Conservation (phyloP, 64 coral and sea anemone genomes). For the Stichodactyla mertensii region DNA sequence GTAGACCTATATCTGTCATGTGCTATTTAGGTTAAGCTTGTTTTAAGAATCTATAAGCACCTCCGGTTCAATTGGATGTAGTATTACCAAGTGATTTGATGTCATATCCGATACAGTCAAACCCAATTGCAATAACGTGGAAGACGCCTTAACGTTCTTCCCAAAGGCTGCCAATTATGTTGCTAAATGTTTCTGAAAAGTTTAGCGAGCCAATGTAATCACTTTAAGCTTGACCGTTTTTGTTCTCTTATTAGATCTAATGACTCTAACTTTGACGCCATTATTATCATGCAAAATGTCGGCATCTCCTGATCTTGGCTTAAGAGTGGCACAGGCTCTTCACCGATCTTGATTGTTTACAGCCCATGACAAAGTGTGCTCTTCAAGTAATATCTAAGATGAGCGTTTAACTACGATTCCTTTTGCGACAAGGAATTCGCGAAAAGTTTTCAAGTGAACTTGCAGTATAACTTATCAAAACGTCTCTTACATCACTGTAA, state of each 20-base stretch:
- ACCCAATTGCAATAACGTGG: neutral
- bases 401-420: neutral
- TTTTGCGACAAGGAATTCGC: neutral
- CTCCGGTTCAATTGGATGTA: neutral
- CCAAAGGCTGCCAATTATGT: neutral
- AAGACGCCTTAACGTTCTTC: neutral
- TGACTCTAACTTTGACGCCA: neutral
- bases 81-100: neutral
- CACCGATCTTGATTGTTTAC: neutral
- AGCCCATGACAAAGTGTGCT: neutral
- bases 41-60: neutral
- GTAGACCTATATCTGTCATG: neutral
- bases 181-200: neutral
- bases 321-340: slow-evolving; percentile 1
- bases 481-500: neutral
- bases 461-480: neutral
- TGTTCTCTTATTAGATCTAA: slow-evolving; percentile 20
- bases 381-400: neutral
- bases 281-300: slow-evolving; percentile 23
- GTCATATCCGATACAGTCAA: neutral
- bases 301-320: slow-evolving; percentile 21
- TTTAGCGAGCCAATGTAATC: neutral
- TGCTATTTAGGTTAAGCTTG: neutral
- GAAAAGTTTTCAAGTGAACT: neutral
- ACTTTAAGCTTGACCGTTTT: neutral